Percentiles rank a stretch among this genome's conserved stretches.
Conservation (phyloP, 2,888 invertebrate species). For the Aleiodes alternator region DNA sequence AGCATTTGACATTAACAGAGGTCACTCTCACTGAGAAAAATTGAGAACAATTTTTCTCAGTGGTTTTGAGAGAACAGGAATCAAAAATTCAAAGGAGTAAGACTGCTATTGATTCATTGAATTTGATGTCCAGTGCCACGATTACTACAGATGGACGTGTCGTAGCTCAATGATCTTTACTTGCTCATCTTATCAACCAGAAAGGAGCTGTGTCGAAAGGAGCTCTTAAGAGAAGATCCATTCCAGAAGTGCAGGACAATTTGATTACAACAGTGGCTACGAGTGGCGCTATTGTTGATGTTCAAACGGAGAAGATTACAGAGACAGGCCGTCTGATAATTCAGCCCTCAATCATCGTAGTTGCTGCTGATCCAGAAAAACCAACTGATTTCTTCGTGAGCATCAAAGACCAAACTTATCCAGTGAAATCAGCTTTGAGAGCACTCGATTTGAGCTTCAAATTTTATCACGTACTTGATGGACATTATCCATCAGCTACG, state of each 20-base stretch:
- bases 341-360: background rate
- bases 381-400: background rate
- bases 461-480: background rate
- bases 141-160: conserved; percentile 2
- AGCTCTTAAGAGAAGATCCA: background rate
- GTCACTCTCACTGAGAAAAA: background rate
- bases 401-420: background rate
- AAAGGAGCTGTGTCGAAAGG: background rate
- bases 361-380: background rate
- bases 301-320: background rate
- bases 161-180: background rate
- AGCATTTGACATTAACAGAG: background rate
- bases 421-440: background rate
- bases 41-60: background rate
- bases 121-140: background rate
- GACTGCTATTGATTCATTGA: background rate
- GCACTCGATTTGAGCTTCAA: background rate
- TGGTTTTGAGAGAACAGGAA: background rate
- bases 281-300: background rate
- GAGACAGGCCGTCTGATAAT: background rate
- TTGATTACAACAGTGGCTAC: background rate
- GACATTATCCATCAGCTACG: background rate
- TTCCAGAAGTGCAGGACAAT: background rate
- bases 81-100: background rate
- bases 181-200: background rate